Base-by-base conservation (phyloP, 2,113 vertebrate species). In the Cacatua alba region DNA sequence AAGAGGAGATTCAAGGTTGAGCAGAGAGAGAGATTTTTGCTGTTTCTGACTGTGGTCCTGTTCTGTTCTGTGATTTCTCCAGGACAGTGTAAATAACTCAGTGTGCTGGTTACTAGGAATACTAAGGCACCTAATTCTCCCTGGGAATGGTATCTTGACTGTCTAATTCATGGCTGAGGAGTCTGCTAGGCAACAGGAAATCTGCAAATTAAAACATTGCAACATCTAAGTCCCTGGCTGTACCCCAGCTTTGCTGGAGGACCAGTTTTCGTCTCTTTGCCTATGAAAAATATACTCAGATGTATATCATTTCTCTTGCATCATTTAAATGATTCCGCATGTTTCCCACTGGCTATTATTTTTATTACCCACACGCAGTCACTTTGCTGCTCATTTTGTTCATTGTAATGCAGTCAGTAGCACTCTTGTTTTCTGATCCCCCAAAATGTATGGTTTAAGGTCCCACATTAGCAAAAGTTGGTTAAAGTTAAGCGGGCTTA, bases 141-240 rank as follows among this genome's bases (percentile, higher is more conserved):
- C n/a, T 0, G 2, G 65, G 77, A 92, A 64, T 55, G 26, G 3
- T 91, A 86, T 94, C 95, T 88, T 70, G 39, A 64, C 68, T 90
- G 51, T 91, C 91, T 86, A 84, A 96, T 82, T 92, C 74, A 51
- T 95, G 83, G 84, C 91, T 60, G 77, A 88, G 83, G 72, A 92
- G 29, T 82, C 86, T 95, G 81, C 91, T 86, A 94, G 83, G 94
- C 92, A 97, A 95, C 95, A 95, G 89, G 92, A 97, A 94, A 95
- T 82, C 77, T 95, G 78, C 83, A 95, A 87, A 95, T 95, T 97
- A 92, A 97, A 97, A 89, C 89, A 92, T 96, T 96, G 94, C 89
- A 84, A 95, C 91, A 91, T 95, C 65, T 59, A 92, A 95, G 83
- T 86, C 83, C 69, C 91, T 97, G 96, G 95, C 96, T 91, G 65